These are phyloP conservation scores for Temnothorax curvispinosus DNA, from an alignment of 1,140 invertebrate genomes.

Conservation along the genomic window DNA sequence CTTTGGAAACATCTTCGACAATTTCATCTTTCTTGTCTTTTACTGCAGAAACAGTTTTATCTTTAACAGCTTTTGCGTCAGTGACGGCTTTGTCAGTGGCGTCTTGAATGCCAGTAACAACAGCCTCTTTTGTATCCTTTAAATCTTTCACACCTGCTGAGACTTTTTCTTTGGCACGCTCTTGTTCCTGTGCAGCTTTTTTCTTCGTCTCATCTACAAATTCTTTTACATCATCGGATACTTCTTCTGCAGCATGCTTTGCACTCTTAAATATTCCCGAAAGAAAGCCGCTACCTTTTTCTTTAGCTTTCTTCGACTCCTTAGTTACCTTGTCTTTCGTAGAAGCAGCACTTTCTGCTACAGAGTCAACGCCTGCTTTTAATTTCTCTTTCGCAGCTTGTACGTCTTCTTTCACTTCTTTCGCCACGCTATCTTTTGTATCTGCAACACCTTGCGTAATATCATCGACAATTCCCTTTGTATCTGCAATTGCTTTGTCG, in stretches of 20 bases:
- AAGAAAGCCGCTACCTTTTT: slow-evolving; percentile 66
- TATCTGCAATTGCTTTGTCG: slow-evolving; percentile 41
- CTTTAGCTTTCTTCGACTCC: slow-evolving; percentile 70
- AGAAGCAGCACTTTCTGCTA: not conserved
- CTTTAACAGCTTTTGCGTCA: slow-evolving; percentile 19
- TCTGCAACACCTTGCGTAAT: slow-evolving; percentile 27
- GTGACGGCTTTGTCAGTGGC: not conserved
- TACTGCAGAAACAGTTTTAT: slow-evolving; percentile 11
- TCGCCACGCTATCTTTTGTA: slow-evolving; percentile 48
- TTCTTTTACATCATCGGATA: slow-evolving; percentile 79
- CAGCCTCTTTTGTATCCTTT: slow-evolving; percentile 54
- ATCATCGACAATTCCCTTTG: slow-evolving; percentile 45
- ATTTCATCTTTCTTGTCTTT: slow-evolving; percentile 67
- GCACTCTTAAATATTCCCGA: slow-evolving; percentile 73
- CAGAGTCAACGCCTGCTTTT: slow-evolving; percentile 1
- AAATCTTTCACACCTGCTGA: slow-evolving; percentile 7
- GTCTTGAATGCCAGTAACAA: not conserved
- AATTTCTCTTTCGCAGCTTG: slow-evolving; percentile 42
- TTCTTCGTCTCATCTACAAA: slow-evolving; percentile 76
- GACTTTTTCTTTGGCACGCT: slow-evolving; percentile 8
- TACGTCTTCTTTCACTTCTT: slow-evolving; percentile 55
- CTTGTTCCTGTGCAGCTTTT: slow-evolving; percentile 63
- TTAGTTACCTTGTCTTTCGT: slow-evolving; percentile 64
- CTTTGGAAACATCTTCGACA: slow-evolving; percentile 52
- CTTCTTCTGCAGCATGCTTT: slow-evolving; percentile 78